Evolutionary conservation across 2,113 vertebrate species (phyloP).

Genomic region (Crotophaga sulcirostris): DNA sequence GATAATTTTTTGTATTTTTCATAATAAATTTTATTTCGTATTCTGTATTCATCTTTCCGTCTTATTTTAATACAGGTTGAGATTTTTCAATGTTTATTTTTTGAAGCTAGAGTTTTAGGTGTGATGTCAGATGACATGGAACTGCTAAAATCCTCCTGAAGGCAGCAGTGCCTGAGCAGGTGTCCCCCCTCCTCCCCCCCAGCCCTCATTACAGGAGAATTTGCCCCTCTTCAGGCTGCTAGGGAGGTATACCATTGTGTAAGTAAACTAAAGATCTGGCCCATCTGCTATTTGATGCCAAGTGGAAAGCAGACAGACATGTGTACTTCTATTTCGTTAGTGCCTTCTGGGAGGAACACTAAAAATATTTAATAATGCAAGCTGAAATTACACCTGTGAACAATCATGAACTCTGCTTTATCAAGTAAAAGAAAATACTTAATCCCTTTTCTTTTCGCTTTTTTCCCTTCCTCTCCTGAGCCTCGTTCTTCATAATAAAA

Average conservation of each 20-base stretch:
- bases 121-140: accelerated
- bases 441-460: accelerated
- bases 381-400: background rate
- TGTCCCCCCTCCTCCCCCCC: background rate
- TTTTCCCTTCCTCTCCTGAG: background rate
- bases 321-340: background rate
- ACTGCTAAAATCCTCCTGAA: background rate
- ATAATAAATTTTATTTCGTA: background rate
- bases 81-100: background rate
- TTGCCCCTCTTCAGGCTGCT: background rate
- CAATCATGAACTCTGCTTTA: background rate
- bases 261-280: background rate
- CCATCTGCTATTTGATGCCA: background rate
- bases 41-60: background rate
- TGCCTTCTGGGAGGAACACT: background rate
- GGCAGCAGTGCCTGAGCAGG: background rate
- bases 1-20: background rate
- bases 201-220: background rate
- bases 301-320: background rate
- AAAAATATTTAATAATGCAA: background rate
- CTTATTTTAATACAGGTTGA: background rate
- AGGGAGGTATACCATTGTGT: background rate
- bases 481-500: background rate
- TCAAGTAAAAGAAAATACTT: background rate
- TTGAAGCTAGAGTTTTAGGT: background rate